phyloP scores from a whole-genome alignment of 2,797 vertebrate genomes.

The Ctenopoma multispine region DNA sequence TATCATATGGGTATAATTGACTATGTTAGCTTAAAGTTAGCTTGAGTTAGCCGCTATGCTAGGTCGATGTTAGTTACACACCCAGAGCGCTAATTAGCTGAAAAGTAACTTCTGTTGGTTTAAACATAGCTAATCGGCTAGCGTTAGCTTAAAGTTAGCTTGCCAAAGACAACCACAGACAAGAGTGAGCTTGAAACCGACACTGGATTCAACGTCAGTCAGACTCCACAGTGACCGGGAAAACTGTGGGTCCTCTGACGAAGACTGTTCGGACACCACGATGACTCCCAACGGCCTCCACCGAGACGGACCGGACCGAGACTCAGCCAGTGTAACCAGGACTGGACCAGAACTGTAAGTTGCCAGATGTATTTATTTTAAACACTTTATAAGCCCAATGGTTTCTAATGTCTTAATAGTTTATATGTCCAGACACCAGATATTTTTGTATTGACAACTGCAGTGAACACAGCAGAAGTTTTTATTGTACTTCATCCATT shows the following conservation, averaged over 20 bases:
- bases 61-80: not conserved
- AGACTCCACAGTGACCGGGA: not conserved
- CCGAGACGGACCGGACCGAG: not conserved
- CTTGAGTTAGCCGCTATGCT: not conserved
- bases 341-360: not conserved
- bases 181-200: not conserved
- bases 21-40: no score
- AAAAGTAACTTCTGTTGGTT: no score
- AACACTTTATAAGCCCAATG: not conserved
- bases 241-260: no score
- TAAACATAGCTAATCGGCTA: no score
- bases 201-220: not conserved
- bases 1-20: no score
- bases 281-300: no score
- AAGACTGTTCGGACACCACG: no score
- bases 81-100: not conserved
- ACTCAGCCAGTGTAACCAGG: not conserved
- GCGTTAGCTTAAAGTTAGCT: constrained; percentile 1
- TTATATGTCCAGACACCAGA: no score
- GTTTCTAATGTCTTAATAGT: no score
- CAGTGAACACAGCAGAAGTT: no score
- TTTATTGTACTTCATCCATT: no score
- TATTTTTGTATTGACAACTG: no score
- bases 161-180: not conserved
- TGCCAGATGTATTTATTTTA: not conserved